Base-by-base conservation (phyloP, 2,113 vertebrate genomes). In the Percopsis transmontana region DNA sequence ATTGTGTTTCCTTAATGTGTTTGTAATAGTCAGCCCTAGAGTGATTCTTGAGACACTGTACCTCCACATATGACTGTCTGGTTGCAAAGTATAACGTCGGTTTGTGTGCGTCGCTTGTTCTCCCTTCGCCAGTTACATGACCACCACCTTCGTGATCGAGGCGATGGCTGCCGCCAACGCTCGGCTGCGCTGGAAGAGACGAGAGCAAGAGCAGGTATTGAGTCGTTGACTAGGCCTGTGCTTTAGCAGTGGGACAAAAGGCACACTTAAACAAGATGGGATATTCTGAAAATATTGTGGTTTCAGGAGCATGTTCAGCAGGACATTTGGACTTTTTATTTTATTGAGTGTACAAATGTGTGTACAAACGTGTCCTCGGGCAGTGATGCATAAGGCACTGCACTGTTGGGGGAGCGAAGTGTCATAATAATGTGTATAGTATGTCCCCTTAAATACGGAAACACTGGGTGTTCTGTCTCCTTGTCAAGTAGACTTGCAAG, bases 91-190 rank as follows among this genome's bases (percentile, higher is more conserved):
- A 3, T n/a, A 4, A 45, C 13, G 16, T n/a, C 44, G 1, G 10
- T 27, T 15, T 0, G 13, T 54, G 21, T 21, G 13, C 55, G 40
- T 56, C 47, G 39, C 20, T 56, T 12, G 9, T 8, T 40, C 12
- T 12, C 41, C 9, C 15, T 44, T 58, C 27, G 1, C 14, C 81
- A 99, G 97, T 87, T 99, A 97, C 53, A 93, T 99, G 94, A 99
- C 96, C 0, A 99, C 96, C 0, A 99, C 97, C 0, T 99, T 99
- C 40, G 94, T 98, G 84, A 93, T 99, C 10, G 97, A 99, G 91
- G 95, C 96, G 62, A 99, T 99, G 97, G 97, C 96, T 3, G 94
- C 96, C 2, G 97, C 97, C 58, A 99, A 99, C 0, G 97, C 97
- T 41, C 96, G 96, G 80, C 91, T 99, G 64, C 92, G 83, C 72